A percentile compares a stretch with the other conserved stretches of the same genome.
phyloP scores from a whole-genome alignment of 2,113 vertebrate genomes.

The Peucedramus taeniatus region DNA sequence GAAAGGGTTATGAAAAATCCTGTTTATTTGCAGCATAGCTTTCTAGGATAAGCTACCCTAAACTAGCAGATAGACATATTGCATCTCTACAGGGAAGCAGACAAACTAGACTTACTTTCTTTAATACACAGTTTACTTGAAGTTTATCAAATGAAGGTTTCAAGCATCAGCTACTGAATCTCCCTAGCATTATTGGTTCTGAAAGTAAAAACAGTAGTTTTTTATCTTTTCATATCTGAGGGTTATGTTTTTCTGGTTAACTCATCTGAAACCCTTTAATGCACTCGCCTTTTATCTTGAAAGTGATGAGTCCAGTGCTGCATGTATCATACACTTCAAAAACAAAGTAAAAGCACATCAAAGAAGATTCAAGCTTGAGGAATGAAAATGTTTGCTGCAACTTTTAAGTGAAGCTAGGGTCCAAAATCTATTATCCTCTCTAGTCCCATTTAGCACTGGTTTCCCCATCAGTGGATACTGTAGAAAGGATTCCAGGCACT shows the following conservation, averaged over 20 bases:
- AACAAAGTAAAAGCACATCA: conserved; percentile 8
- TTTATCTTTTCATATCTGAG: background rate
- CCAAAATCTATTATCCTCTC: background rate
- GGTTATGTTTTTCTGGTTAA: background rate
- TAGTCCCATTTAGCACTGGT: background rate
- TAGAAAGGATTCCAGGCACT: background rate
- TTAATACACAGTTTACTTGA: background rate
- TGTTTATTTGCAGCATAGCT: background rate
- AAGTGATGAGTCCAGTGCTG: background rate
- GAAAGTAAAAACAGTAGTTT: background rate
- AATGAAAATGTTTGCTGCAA: background rate
- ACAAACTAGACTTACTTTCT: background rate
- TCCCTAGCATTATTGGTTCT: background rate
- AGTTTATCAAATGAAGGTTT: background rate
- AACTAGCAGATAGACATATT: background rate
- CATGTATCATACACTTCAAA: background rate
- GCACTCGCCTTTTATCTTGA: background rate
- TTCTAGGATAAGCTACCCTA: background rate
- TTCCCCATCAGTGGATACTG: background rate
- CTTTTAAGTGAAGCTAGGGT: background rate
- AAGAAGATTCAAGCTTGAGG: background rate
- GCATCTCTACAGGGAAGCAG: background rate
- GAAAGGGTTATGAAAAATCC: background rate
- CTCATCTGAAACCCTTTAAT: background rate
- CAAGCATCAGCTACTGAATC: background rate